phyloP scores from a whole-genome alignment of 2,888 invertebrate species.

The Philopedon plagiatum region DNA sequence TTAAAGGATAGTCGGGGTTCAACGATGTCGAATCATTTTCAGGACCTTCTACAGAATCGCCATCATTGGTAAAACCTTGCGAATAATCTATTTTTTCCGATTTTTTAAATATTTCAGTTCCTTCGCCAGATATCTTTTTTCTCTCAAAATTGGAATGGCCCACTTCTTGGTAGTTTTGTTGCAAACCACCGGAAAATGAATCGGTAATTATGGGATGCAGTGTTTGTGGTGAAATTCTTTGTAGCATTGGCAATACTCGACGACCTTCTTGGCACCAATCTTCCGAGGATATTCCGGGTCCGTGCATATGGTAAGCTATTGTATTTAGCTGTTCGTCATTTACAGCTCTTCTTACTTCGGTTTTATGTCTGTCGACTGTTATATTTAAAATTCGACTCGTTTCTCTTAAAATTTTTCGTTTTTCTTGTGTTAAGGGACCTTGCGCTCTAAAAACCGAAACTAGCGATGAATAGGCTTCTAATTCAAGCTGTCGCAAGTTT shows the following conservation, averaged over 20 bases:
- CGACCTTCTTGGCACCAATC: conserved; percentile 92
- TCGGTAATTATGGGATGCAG: conserved; percentile 88
- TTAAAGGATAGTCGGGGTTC: background rate
- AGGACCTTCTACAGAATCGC: background rate
- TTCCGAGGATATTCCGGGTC: conserved; percentile 76
- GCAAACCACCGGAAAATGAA: conserved; percentile 59
- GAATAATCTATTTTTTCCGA: background rate
- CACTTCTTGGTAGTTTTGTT: conserved; percentile 15
- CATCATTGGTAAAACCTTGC: background rate
- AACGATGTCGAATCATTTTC: background rate
- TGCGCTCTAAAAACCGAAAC: conserved; percentile 93
- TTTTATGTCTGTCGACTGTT: conserved; percentile 90
- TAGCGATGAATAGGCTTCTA: conserved; percentile 92
- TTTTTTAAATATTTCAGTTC: background rate
- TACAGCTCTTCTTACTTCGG: conserved; percentile 91
- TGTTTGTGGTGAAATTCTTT: conserved; percentile 87
- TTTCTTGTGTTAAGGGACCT: conserved; percentile 87
- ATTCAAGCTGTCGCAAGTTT: conserved; percentile 88
- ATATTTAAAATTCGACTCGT: conserved; percentile 87
- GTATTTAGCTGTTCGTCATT: conserved; percentile 92
- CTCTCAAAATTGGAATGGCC: background rate
- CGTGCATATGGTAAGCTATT: conserved; percentile 85
- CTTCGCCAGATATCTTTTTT: conserved; percentile 1
- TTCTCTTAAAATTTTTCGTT: conserved; percentile 87
- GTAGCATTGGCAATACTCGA: conserved; percentile 85